phyloP scores from a whole-genome alignment of 1,140 invertebrate species.

The Oppia nitens region DNA sequence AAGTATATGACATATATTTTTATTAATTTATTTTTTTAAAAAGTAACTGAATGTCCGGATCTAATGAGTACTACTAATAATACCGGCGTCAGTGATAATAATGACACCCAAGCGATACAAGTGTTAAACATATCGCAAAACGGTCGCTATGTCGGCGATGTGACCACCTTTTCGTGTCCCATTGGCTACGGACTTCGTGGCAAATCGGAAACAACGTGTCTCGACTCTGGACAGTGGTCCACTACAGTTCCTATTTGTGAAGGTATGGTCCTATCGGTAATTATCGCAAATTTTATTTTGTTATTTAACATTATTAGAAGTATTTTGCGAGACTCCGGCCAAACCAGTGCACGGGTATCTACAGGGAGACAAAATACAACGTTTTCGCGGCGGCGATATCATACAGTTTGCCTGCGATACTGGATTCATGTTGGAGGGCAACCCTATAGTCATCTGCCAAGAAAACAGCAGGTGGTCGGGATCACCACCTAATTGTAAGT shows the following conservation, averaged over 20 bases:
- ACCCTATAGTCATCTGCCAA: constrained; percentile 64
- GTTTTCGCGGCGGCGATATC: constrained; percentile 57
- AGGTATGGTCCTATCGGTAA: too few species aligned
- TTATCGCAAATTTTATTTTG: neutral
- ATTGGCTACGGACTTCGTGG: constrained; percentile 59
- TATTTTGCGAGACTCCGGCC: constrained; percentile 44
- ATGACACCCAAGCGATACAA: neutral
- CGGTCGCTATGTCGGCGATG: constrained; percentile 52
- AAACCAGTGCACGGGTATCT: constrained; percentile 55
- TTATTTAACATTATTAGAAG: constrained; percentile 16
- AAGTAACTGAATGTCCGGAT: constrained; percentile 55
- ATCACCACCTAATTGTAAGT: constrained; percentile 38
- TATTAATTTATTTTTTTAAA: neutral
- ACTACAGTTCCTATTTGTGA: constrained; percentile 57
- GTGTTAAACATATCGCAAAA: neutral
- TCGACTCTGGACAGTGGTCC: constrained; percentile 67
- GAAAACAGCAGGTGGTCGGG: constrained; percentile 73
- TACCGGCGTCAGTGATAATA: neutral
- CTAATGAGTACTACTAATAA: constrained; percentile 33
- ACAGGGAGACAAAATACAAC: constrained; percentile 32
- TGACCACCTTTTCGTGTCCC: constrained; percentile 57
- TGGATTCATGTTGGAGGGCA: constrained; percentile 70
- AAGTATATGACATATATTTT: neutral
- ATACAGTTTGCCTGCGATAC: constrained; percentile 68
- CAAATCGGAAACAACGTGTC: constrained; percentile 49